Conservation (phyloP, 1,140 invertebrate genomes). For the Caenorhabditis remanei region DNA sequence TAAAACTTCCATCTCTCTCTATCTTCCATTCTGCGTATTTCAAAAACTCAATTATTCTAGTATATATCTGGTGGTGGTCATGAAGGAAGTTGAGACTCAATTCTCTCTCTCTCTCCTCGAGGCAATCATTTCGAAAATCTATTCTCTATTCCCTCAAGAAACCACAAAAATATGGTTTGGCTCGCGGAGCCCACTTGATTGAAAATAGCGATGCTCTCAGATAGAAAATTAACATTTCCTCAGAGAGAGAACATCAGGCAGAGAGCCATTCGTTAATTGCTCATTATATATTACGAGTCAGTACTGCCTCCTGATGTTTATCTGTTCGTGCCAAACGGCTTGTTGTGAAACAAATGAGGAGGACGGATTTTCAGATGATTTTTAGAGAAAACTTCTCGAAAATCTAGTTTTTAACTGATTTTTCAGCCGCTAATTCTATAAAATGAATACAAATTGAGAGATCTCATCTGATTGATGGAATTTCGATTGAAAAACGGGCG, state of each 20-base stretch:
- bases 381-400: too few species aligned
- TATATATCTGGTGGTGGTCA: neutral
- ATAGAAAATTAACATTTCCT: slow-evolving; percentile 43
- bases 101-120: neutral
- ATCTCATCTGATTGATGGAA: too few species aligned
- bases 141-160: neutral
- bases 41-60: slow-evolving; percentile 13
- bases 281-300: slow-evolving; percentile 56
- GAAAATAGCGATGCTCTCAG: neutral
- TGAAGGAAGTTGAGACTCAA: neutral
- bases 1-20: neutral
- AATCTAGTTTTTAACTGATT: too few species aligned
- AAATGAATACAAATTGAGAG: too few species aligned
- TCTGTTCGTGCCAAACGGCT: neutral
- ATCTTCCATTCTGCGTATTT: too few species aligned
- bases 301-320: slow-evolving; percentile 28
- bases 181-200: neutral
- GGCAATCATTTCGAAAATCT: slow-evolving; percentile 3
- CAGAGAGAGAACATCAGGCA: neutral
- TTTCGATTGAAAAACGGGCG: too few species aligned
- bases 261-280: neutral
- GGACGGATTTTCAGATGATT: too few species aligned
- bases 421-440: too few species aligned
- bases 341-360: slow-evolving; percentile 38
- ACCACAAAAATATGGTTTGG: slow-evolving; percentile 13